Evolutionary conservation across 2,113 vertebrate species (phyloP).

Genomic region (Actenoides hombroni): DNA sequence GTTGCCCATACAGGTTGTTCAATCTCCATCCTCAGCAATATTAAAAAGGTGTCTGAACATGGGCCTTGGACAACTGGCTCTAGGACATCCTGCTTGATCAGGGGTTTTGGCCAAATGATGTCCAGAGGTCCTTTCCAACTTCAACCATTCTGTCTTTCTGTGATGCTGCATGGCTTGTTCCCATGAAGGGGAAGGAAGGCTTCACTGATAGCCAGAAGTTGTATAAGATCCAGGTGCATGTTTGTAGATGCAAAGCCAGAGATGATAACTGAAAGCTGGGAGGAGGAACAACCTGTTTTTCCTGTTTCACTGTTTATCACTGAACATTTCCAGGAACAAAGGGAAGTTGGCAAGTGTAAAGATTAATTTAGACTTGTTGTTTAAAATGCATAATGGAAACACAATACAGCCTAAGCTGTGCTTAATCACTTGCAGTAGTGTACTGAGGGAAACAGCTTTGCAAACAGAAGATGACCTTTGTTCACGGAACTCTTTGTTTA

Average conservation of each 20-base stretch:
- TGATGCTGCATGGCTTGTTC: background rate
- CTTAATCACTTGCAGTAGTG: background rate
- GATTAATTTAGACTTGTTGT: background rate
- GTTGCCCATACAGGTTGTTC: background rate
- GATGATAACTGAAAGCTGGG: background rate
- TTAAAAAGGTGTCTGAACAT: background rate
- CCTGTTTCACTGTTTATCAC: background rate
- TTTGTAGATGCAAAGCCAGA: background rate
- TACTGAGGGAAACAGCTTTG: background rate
- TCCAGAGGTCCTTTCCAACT: background rate
- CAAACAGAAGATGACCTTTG: background rate
- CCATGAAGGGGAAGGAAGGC: background rate
- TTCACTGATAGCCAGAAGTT: background rate
- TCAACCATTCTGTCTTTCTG: background rate
- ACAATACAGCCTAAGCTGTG: rapidly evolving
- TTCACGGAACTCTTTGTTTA: background rate
- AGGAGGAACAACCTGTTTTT: background rate
- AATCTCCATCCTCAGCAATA: background rate
- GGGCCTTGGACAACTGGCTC: background rate
- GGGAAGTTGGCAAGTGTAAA: background rate
- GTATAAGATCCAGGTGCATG: background rate
- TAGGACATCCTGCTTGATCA: background rate
- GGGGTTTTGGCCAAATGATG: rapidly evolving
- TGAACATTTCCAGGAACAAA: background rate
- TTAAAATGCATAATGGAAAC: background rate